Base-by-base conservation (phyloP, 2,113 vertebrate genomes). In the Sinocyclocheilus anophthalmus region DNA sequence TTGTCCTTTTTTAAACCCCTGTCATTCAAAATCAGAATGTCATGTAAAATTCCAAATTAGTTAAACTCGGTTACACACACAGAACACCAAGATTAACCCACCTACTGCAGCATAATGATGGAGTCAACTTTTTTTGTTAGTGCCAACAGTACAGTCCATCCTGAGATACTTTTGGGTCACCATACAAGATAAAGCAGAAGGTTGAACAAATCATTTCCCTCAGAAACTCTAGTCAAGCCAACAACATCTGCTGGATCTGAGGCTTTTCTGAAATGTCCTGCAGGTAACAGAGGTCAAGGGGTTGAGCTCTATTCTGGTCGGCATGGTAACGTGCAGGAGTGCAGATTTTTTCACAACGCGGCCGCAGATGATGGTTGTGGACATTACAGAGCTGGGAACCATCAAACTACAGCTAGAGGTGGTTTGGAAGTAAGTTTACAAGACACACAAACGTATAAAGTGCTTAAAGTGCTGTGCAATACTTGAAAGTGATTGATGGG, bases 391-490 rank as follows among this genome's bases (percentile, higher is more conserved):
- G 86, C 94, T 99, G 91, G 98, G 98, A 59, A 99, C 97, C 88
- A 97, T 99, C 93, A 99, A 99, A 86, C 95, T 99, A 26, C 95
- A 98, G 90, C 94, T 99, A 91, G 97, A 99, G 86, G 96, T 99
- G 50, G 92, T 95, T 85, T 99, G 98, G 98, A 98, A 95, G 98
- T 99, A 93, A 96, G 95, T 59, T 22, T 72, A 77, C 37, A 53
- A 86, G 45, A 33, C 65, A 63, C 67, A 69, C 30, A 16, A 30
- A 67, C 26, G 14, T 67, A 7, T 26, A 18, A 76, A 75, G 22
- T 42, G 72, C 72, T 48, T n/a, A 37, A 72, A 3, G 1, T 3
- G 45, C 42, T 18, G 45, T 12, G 7, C 12, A 48, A 14, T 76
- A 76, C 12, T 76, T 24, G n/a, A 26, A 26, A 76, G 42, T 53